Percentiles rank a stretch among this genome's conserved stretches.
Conservation (phyloP, 2,888 invertebrate genomes). For the Dasypolia templi region DNA sequence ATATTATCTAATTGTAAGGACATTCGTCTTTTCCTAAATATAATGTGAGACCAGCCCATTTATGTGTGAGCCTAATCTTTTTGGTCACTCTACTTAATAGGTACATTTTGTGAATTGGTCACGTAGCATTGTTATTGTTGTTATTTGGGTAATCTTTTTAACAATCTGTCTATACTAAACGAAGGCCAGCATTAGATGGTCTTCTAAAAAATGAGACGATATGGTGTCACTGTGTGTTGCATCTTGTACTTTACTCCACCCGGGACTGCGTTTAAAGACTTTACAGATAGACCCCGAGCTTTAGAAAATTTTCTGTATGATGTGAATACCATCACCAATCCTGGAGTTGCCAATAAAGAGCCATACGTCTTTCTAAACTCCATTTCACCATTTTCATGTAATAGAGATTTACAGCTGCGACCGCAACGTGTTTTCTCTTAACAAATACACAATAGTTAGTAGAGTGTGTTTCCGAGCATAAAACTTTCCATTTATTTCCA, state of each 20-base stretch:
- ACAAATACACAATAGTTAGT: slow-evolving; percentile 9
- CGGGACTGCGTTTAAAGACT: not conserved
- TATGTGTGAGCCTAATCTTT: slow-evolving; percentile 34
- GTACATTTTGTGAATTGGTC: slow-evolving; percentile 27
- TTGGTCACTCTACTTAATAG: slow-evolving; percentile 38
- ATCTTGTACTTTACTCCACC: not conserved
- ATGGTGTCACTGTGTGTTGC: not conserved
- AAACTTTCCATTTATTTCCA: slow-evolving; percentile 53
- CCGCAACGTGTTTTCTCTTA: slow-evolving; percentile 22
- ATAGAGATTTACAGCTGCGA: slow-evolving; percentile 25
- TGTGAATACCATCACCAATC: no score
- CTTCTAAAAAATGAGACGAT: not conserved
- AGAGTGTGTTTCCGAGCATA: slow-evolving; percentile 10
- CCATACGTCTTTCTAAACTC: not conserved
- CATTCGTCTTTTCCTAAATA: slow-evolving; percentile 41
- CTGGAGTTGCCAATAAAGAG: not conserved
- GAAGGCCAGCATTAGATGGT: no score
- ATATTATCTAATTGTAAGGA: slow-evolving; percentile 51
- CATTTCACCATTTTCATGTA: not conserved
- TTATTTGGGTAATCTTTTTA: not conserved
- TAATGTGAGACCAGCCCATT: slow-evolving; percentile 8
- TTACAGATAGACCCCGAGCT: no score
- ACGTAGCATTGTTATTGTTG: slow-evolving; percentile 20
- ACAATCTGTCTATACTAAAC: not conserved
- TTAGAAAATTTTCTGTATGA: not conserved